Evolutionary conservation across 2,113 vertebrate genomes (phyloP), one percentile per base, ranked within the genome.

Genomic region (Clupea harengus): DNA sequence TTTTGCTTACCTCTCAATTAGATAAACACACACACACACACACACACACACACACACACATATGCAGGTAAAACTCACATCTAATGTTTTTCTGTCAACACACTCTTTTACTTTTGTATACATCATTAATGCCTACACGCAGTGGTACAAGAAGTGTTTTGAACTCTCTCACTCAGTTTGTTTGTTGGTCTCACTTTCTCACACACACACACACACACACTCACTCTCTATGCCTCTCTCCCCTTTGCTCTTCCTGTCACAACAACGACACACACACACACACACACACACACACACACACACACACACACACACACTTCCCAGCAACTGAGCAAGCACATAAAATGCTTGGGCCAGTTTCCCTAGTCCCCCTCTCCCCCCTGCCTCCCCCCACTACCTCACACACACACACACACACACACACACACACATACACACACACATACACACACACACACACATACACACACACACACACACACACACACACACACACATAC

Each of bases 1-100:
- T 93, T 94, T 93, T 95, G 94, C 93, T 94, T 95, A 94, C 93
- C 92, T 95, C 93, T 95, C 93, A 95, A 94, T 95, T 94, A 94
- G 91, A 89, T 60, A 39, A 85, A 88, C 13, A 83, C 75, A 82
- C 52, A 82, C 72, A 83, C 72, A 84, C 57, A 67, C 45, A 20
- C n/a, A 15, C 18, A 18, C 25, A 57, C 72, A 22, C 52, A 22
- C 49, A 83, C 82, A 83, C n/a, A 57, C 50, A 45, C 52, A 54
- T 3, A 52, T 44, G 39, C 82, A 75, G 60, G 60, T 64, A n/a
- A 64, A 57, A 64, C 25, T 64, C 60, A 60, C 15, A 25, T 25
- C 10, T 64, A 5, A 64, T 18, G 22, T 28, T 28, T 67, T 67
- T 67, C n/a, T 67, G 54, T 18, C 54, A 22, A 28, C 64, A 67